Percentiles rank a stretch among this genome's conserved stretches.
Conservation (phyloP, 2,797 vertebrate species). For the Myripristis jacobus region DNA sequence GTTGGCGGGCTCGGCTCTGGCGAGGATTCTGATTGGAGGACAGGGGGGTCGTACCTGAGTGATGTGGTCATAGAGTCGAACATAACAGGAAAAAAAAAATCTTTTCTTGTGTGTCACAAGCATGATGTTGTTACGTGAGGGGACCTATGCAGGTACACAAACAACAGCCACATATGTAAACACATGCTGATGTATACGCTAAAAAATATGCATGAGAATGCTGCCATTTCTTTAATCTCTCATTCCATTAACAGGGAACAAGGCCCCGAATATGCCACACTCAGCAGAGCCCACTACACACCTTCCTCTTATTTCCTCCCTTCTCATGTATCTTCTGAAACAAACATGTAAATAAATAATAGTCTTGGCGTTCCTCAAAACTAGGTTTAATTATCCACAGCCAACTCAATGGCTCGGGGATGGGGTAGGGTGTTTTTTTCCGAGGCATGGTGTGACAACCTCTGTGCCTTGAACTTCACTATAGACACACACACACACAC, state of each 20-base stretch:
- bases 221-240: conserved; percentile 21
- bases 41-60: conserved; percentile 2
- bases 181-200: neutral
- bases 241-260: conserved; percentile 53
- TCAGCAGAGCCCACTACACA: conserved; percentile 39
- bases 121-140: neutral
- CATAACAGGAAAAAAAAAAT: neutral
- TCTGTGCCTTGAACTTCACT: conserved; percentile 51
- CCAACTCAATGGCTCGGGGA: conserved; percentile 32
- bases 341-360: conserved; percentile 71
- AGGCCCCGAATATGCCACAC: conserved; percentile 37
- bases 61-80: neutral
- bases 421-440: conserved; percentile 22
- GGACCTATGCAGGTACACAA: neutral
- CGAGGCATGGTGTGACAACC: conserved; percentile 48
- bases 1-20: neutral
- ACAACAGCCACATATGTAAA: neutral
- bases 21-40: conserved; percentile 24
- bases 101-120: neutral
- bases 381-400: conserved; percentile 69
- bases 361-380: conserved; percentile 43
- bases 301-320: conserved; percentile 19
- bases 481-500: conserved; percentile 37
- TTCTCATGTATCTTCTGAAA: conserved; percentile 59
- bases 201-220: conserved; percentile 18